Evolutionary conservation across 2,797 vertebrate genomes (phyloP).

Genomic region (Tamandua tetradactyla): DNA sequence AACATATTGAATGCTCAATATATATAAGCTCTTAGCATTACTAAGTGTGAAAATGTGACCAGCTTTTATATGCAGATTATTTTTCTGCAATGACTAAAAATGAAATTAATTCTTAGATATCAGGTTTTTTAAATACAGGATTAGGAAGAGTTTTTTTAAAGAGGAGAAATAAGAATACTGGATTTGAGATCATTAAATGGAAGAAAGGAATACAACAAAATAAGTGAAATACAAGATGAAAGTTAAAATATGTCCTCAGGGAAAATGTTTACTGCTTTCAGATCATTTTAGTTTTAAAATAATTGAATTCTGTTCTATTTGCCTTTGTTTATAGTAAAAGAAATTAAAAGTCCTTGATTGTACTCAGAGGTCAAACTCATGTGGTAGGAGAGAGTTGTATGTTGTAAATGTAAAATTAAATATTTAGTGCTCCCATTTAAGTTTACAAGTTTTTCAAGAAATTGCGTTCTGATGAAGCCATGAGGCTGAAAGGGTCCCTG

Average conservation of each 20-base stretch:
- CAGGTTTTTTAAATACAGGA: background rate
- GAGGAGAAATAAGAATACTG: background rate
- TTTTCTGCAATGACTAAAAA: background rate
- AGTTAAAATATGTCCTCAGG: background rate
- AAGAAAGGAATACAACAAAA: background rate
- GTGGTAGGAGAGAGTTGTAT: constrained; percentile 38
- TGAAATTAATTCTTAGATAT: background rate
- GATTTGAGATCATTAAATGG: constrained; percentile 24
- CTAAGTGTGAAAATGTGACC: background rate
- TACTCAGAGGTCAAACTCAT: background rate
- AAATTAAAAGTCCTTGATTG: constrained; percentile 46
- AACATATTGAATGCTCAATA: background rate
- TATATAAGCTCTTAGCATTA: background rate
- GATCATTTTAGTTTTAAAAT: constrained; percentile 32
- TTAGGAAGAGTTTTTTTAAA: background rate
- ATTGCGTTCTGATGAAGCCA: constrained; percentile 55
- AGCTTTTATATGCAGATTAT: background rate
- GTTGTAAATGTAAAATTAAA: constrained; percentile 68
- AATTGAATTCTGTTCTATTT: constrained; percentile 53
- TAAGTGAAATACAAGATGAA: background rate
- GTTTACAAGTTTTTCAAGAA: constrained; percentile 65
- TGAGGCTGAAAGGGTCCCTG: background rate
- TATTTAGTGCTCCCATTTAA: constrained; percentile 69
- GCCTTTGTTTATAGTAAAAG: constrained; percentile 43
- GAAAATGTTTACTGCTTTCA: background rate